Evolutionary conservation across 1,140 invertebrate genomes (phyloP).

Genomic region (Macrocentrus cingulum): DNA sequence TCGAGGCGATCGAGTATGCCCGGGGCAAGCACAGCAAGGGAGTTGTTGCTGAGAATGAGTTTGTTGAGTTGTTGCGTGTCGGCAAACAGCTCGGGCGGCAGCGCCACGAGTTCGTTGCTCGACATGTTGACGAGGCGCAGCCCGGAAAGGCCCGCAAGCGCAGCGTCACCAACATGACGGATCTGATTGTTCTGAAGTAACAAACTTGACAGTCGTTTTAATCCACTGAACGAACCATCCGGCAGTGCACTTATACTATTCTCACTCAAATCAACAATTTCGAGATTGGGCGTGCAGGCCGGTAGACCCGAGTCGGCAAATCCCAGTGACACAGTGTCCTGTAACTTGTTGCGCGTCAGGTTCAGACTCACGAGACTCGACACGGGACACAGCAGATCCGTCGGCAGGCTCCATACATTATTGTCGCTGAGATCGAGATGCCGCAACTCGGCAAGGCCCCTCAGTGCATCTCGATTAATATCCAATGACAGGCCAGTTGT

Average conservation of each 20-base stretch:
- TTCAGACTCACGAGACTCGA: constrained; percentile 71
- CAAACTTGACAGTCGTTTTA: constrained; percentile 67
- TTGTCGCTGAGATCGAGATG: constrained; percentile 76
- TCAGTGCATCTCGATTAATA: constrained; percentile 70
- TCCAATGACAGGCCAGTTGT: constrained; percentile 71
- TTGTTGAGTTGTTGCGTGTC: constrained; percentile 68
- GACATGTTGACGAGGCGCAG: constrained; percentile 75
- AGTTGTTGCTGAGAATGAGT: constrained; percentile 79
- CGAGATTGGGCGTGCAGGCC: constrained; percentile 66
- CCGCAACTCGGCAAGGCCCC: constrained; percentile 68
- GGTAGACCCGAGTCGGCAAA: constrained; percentile 68
- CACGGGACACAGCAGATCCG: constrained; percentile 74
- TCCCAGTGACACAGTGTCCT: constrained; percentile 72
- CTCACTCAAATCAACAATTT: constrained; percentile 72
- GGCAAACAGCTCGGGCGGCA: constrained; percentile 75
- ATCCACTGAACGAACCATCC: constrained; percentile 69
- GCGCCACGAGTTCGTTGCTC: constrained; percentile 72
- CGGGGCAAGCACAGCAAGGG: constrained; percentile 73
- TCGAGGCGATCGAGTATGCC: constrained; percentile 75
- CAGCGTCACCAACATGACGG: constrained; percentile 69
- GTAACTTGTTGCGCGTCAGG: constrained; percentile 75
- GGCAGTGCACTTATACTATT: constrained; percentile 72
- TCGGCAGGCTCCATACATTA: constrained; percentile 77
- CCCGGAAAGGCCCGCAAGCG: constrained; percentile 67
- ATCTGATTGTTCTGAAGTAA: constrained; percentile 75